Base-by-base conservation (phyloP, 2,113 vertebrate genomes). In the Cinclus cinclus region DNA sequence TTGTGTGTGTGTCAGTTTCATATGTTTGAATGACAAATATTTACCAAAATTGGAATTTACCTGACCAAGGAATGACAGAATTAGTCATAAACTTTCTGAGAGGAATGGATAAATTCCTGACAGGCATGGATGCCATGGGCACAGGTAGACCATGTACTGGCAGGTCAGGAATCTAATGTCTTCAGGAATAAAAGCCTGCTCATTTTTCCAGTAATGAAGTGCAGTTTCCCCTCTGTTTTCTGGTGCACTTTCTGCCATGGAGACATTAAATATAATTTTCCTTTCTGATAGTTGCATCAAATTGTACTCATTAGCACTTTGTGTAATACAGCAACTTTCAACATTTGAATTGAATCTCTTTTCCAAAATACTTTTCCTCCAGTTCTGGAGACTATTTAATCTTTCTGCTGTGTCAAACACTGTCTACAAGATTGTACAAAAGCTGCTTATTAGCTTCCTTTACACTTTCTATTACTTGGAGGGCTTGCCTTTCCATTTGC, bases 171-270 rank as follows among this genome's bases (percentile, higher is more conserved):
- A 60, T 30, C 28, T 10, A 92, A 47, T 65, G 30, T 50, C 33
- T 62, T 83, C 67, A 73, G 85, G n/a, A 88, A 88, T 13, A 90
- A 50, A 16, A 76, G n/a, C 17, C 27, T 19, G 13, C 16, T 76
- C 33, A 69, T 88, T 96, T 82, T 94, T 65, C 13, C 82, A 73
- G 46, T 65, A 74, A 88, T 50, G 50, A 95, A 93, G n/a, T 59
- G 23, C 37, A 39, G 28, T 80, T 90, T 90, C 58, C 30, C 20
- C 75, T 83, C 83, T 83, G 62, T 80, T 92, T 91, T 88, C 79
- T 93, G 41, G 8, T 69, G 37, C 63, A 65, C 11, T 88, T 88
- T 92, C 50, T 88, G 37, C 53, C 30, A 42, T 35, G 30, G 17
- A 88, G 50, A 30, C 83, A 88, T 55, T 65, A 87, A 58, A 92